Conservation (phyloP, 2,888 invertebrate genomes). For the Archips crataeganus region DNA sequence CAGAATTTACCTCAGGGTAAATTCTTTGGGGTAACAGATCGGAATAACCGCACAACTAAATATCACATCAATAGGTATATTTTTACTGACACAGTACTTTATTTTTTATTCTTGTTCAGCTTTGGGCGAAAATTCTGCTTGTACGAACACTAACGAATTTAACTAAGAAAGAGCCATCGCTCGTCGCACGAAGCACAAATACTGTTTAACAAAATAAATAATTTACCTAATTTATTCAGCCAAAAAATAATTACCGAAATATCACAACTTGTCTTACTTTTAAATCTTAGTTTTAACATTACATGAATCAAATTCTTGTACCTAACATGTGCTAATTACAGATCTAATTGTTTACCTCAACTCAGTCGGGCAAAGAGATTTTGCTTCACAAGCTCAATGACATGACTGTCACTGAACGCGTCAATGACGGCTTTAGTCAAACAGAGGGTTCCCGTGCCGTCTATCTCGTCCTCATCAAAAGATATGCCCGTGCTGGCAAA, state of each 20-base stretch:
- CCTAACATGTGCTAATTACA: background rate
- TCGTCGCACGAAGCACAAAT: background rate
- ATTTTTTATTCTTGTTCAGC: background rate
- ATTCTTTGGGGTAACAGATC: no score
- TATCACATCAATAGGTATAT: background rate
- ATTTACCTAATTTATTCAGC: background rate
- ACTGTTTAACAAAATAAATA: conserved; percentile 26
- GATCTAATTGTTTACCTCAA: conserved; percentile 38
- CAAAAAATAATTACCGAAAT: conserved; percentile 22
- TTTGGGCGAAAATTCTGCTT: background rate
- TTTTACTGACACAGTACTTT: background rate
- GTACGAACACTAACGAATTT: background rate
- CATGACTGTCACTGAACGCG: conserved; percentile 87
- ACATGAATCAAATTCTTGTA: conserved; percentile 2
- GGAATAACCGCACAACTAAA: no score
- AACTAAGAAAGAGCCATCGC: background rate
- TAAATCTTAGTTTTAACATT: background rate
- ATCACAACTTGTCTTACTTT: conserved; percentile 29
- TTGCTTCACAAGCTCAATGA: conserved; percentile 84
- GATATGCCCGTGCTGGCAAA: conserved; percentile 57
- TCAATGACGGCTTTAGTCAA: conserved; percentile 86
- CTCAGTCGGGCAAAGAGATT: conserved; percentile 75
- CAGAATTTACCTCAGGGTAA: no score
- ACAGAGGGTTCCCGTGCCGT: conserved; percentile 66
- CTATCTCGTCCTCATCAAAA: conserved; percentile 67